Percentiles rank a stretch among this genome's conserved stretches.
phyloP scores from a whole-genome alignment of 92 coral and sea anemone genomes.

The Muricea muricata region DNA sequence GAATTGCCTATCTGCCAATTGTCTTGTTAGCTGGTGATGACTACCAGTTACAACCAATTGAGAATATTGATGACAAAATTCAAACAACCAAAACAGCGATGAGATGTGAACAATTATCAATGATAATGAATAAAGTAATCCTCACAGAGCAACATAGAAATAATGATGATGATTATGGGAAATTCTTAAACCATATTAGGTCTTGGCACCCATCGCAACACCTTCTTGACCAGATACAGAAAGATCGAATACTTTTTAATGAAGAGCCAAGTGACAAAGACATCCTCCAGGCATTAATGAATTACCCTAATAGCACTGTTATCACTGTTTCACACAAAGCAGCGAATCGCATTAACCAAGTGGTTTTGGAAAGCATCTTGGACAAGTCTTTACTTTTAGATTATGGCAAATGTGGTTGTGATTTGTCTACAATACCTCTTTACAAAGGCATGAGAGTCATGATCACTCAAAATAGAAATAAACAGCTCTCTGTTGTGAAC shows the following conservation, averaged over 20 bases:
- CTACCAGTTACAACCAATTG: background rate
- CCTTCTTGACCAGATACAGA: too few relatives aligned
- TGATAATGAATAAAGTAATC: background rate
- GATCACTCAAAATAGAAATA: too few relatives aligned
- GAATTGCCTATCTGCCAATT: constrained; percentile 23
- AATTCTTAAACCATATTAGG: too few relatives aligned
- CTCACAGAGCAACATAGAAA: too few relatives aligned
- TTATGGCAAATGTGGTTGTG: too few relatives aligned
- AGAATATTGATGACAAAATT: background rate
- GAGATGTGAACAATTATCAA: background rate
- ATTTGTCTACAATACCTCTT: too few relatives aligned
- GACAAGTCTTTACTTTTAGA: too few relatives aligned
- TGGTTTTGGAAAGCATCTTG: too few relatives aligned
- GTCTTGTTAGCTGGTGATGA: background rate
- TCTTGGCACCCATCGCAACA: too few relatives aligned
- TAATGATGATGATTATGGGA: too few relatives aligned
- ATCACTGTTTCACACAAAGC: constrained; percentile 40
- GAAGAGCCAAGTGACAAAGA: constrained; percentile 11
- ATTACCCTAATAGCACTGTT: background rate
- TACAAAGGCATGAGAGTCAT: too few relatives aligned
- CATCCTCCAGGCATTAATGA: background rate
- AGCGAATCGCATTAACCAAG: background rate
- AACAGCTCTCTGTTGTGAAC: too few relatives aligned
- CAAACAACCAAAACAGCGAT: background rate
- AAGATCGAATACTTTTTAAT: background rate